Conservation (phyloP, 2,797 vertebrate genomes). For the Darevskia nairensis region DNA sequence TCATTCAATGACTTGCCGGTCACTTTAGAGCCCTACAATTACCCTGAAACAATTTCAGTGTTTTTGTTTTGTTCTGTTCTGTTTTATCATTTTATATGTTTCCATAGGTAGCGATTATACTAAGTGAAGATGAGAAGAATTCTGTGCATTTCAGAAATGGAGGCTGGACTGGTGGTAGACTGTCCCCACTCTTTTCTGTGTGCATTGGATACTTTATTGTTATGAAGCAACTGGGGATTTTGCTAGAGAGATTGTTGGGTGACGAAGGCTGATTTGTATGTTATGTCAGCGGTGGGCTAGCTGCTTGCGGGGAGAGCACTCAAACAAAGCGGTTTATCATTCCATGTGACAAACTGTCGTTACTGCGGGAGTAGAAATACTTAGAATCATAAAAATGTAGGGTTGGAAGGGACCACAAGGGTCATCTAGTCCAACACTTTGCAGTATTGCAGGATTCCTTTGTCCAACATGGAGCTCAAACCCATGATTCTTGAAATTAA, state of each 20-base stretch:
- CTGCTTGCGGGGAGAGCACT: neutral
- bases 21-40: neutral
- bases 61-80: slow-evolving; percentile 10
- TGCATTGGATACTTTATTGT: neutral
- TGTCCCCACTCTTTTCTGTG: neutral
- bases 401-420: too few species aligned
- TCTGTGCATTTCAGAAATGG: neutral
- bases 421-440: too few species aligned
- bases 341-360: neutral
- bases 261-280: neutral
- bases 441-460: too few species aligned
- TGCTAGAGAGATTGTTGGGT: neutral
- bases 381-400: neutral
- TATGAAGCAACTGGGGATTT: neutral
- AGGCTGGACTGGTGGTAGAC: neutral
- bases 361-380: neutral
- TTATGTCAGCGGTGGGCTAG: neutral
- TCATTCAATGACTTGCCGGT: slow-evolving; percentile 9
- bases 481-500: too few species aligned
- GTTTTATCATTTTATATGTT: neutral
- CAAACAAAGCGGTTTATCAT: neutral
- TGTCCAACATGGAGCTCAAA: too few species aligned
- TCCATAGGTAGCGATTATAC: slow-evolving; percentile 5
- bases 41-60: neutral
- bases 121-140: neutral